Conservation (phyloP, 2,113 vertebrate species). For the Albula glossodonta region DNA sequence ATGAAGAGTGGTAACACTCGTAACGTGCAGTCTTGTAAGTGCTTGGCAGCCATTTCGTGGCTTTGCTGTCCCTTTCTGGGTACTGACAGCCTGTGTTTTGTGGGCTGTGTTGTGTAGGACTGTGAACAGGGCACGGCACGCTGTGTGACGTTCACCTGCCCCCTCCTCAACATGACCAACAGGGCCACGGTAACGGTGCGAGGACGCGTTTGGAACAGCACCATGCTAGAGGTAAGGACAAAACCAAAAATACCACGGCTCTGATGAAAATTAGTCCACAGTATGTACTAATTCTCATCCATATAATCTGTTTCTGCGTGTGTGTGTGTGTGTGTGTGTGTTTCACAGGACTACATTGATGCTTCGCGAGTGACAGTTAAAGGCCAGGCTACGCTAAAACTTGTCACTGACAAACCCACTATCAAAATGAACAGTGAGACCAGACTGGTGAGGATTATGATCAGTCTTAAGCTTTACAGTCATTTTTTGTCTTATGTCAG, state of each 20-base stretch:
- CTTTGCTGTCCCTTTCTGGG: not conserved
- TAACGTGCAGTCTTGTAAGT: too few species aligned
- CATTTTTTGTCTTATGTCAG: too few species aligned
- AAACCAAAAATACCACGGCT: not conserved
- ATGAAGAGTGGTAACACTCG: too few species aligned
- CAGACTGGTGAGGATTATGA: slow-evolving; percentile 61
- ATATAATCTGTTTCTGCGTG: too few species aligned
- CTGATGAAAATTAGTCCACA: too few species aligned
- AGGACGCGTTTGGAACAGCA: slow-evolving; percentile 91
- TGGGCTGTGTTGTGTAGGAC: slow-evolving; percentile 52
- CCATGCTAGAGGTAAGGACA: slow-evolving; percentile 86
- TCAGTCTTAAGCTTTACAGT: not conserved
- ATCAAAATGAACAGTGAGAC: slow-evolving; percentile 81
- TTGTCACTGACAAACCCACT: slow-evolving; percentile 72
- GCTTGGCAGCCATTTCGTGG: too few species aligned
- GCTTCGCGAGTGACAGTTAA: slow-evolving; percentile 73
- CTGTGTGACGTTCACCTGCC: slow-evolving; percentile 84
- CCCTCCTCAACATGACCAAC: slow-evolving; percentile 67
- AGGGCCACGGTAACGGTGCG: slow-evolving; percentile 68
- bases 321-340: too few species aligned
- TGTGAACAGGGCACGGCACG: slow-evolving; percentile 73
- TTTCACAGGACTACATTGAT: slow-evolving; percentile 76
- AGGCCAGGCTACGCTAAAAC: slow-evolving; percentile 80
- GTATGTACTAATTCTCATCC: too few species aligned
- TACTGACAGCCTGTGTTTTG: not conserved